Base-by-base conservation (phyloP, 2,113 vertebrate species). In the Proterorhinus semilunaris region DNA sequence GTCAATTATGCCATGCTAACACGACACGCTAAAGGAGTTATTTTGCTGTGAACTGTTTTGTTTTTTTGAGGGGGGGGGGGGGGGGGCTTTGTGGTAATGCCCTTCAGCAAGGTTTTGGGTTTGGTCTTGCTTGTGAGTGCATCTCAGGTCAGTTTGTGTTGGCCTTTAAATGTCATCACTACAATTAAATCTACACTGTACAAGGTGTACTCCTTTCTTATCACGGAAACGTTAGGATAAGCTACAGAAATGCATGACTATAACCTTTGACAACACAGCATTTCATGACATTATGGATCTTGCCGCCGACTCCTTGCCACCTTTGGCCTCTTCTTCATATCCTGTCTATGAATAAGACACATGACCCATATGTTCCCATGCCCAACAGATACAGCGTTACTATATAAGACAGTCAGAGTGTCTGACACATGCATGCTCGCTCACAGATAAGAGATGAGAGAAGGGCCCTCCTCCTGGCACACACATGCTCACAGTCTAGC, bases 361-460 rank as follows among this genome's bases (percentile, higher is more conserved):
- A 15, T 16, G 58, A 61, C 58, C 6, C 58, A 45, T 44, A n/a
- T 45, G 57, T 59, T 43, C 57, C 57, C 57, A 59, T 59, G 62
- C 7, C 27, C 11, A 9, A 45, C 62, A 21, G 62, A 63, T 47
- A 63, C 16, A 63, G n/a, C 48, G 62, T 47, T 48, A 68, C 59
- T 63, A 63, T 68, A 69, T 53, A 36, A 16, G 16, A 64, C 3
- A 49, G 51, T 51, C 13, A 3, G 65, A 58, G 64, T 46, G 69
- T 59, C 70, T 45, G 42, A 69, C 72, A 21, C 70, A 64, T 21
- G 57, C 54, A 44, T 50, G 52, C 62, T 44, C 70, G 65, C 66
- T 66, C 72, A 67, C 53, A 74, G 90, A 92, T 92, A 90, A 92
- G 90, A 90, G 75, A 36, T 36, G 27, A 64, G 62, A 73, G 74